Evolutionary conservation across 1,140 invertebrate genomes (phyloP).

Genomic region (Saxidomus purpurata): DNA sequence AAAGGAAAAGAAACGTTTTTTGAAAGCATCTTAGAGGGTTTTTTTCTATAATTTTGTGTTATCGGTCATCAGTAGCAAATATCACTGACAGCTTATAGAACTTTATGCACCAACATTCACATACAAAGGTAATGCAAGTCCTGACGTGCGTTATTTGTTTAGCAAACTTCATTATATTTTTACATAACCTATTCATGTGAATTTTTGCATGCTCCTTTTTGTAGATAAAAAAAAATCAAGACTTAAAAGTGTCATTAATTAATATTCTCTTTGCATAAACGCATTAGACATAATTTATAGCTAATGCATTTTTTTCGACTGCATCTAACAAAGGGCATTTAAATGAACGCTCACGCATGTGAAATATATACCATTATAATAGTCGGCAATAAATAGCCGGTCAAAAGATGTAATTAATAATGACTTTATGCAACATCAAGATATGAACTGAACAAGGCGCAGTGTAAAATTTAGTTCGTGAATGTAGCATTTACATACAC

Average conservation of each 20-base stretch:
- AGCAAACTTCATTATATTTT: not conserved
- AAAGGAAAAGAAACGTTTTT: too few species aligned
- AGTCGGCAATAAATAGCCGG: conserved; percentile 26
- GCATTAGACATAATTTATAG: conserved; percentile 41
- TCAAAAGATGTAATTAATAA: conserved; percentile 23
- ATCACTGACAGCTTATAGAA: too few species aligned
- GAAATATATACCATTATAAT: not conserved
- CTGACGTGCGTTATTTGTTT: not conserved
- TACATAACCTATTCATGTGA: not conserved
- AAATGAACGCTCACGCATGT: conserved; percentile 11
- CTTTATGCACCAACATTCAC: too few species aligned
- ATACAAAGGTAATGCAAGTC: not conserved
- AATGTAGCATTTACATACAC: not conserved
- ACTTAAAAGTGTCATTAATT: conserved; percentile 35
- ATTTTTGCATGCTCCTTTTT: conserved; percentile 14
- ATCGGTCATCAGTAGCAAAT: too few species aligned
- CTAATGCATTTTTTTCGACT: conserved; percentile 7
- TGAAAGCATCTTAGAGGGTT: too few species aligned
- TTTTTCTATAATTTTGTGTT: too few species aligned
- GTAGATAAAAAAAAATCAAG: not conserved
- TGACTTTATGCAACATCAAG: not conserved
- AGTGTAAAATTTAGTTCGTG: conserved; percentile 12
- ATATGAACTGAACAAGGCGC: conserved; percentile 5
- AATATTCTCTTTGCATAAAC: conserved; percentile 38
- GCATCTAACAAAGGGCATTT: conserved; percentile 47